Conservation (phyloP, 2,113 vertebrate genomes). For the Gnathonemus longibarbis region DNA sequence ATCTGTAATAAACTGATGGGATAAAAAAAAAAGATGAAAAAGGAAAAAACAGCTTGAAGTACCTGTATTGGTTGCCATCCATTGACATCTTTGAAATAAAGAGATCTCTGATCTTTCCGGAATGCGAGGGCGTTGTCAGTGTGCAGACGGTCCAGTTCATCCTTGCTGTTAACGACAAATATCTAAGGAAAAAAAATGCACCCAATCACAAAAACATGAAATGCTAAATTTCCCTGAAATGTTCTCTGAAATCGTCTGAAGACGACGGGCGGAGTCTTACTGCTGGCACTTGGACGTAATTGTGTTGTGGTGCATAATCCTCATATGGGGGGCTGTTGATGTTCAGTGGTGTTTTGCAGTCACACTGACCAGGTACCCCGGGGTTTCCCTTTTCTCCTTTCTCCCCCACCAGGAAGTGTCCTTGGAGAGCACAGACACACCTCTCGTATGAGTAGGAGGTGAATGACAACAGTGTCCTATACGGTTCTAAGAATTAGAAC, state of each 20-base stretch:
- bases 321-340: constrained; percentile 66
- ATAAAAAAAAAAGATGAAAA: neutral
- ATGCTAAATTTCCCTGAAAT: neutral
- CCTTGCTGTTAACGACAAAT: constrained; percentile 82
- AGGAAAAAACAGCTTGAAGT: neutral
- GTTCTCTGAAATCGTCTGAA: neutral
- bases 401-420: constrained; percentile 74
- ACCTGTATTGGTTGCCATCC: constrained; percentile 90
- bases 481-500: neutral
- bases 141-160: constrained; percentile 70
- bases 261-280: constrained; percentile 56
- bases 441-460: neutral
- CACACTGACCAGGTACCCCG: constrained; percentile 76
- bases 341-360: constrained; percentile 62
- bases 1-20: neutral
- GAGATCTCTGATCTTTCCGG: constrained; percentile 77
- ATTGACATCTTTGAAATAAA: constrained; percentile 84
- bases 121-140: constrained; percentile 76
- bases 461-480: neutral
- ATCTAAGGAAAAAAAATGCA: constrained; percentile 57
- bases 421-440: constrained; percentile 46
- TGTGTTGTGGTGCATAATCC: constrained; percentile 59
- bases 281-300: constrained; percentile 67
- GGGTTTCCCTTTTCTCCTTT: constrained; percentile 84
- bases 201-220: neutral